These are phyloP conservation scores for Automeris io DNA, from an alignment of 2,888 invertebrate genomes.

Conservation along the genomic window DNA sequence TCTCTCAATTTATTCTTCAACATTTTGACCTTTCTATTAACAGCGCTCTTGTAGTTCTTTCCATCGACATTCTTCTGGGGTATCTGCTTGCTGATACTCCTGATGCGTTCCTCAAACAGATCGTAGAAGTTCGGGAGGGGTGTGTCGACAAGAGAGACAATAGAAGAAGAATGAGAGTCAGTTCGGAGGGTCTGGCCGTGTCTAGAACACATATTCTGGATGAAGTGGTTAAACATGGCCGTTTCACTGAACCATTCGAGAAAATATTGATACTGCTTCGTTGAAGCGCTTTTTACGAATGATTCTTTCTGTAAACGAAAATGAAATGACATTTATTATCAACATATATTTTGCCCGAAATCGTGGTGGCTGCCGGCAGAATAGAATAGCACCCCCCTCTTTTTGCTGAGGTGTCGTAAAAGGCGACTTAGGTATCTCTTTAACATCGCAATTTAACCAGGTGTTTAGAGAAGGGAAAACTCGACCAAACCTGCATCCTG, in stretches of 20 bases:
- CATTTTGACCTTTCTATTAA: constrained; percentile 59
- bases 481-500: too few species aligned
- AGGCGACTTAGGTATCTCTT: too few species aligned
- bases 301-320: constrained; percentile 80
- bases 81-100: constrained; percentile 27
- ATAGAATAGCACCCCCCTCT: too few species aligned
- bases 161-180: constrained; percentile 14
- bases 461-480: too few species aligned
- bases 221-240: constrained; percentile 88
- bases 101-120: constrained; percentile 50
- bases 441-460: too few species aligned
- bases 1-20: constrained; percentile 61
- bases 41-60: constrained; percentile 56
- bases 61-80: constrained; percentile 29
- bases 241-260: constrained; percentile 93
- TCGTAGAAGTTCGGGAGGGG: constrained; percentile 65
- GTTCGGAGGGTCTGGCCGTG: constrained; percentile 10
- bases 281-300: constrained; percentile 80
- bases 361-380: too few species aligned
- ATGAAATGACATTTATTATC: background rate
- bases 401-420: too few species aligned
- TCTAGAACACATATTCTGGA: constrained; percentile 67
- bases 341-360: background rate
- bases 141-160: constrained; percentile 41
- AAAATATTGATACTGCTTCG: constrained; percentile 83